Evolutionary conservation across 2,797 vertebrate species (phyloP).

Genomic region (Tachyglossus aculeatus): DNA sequence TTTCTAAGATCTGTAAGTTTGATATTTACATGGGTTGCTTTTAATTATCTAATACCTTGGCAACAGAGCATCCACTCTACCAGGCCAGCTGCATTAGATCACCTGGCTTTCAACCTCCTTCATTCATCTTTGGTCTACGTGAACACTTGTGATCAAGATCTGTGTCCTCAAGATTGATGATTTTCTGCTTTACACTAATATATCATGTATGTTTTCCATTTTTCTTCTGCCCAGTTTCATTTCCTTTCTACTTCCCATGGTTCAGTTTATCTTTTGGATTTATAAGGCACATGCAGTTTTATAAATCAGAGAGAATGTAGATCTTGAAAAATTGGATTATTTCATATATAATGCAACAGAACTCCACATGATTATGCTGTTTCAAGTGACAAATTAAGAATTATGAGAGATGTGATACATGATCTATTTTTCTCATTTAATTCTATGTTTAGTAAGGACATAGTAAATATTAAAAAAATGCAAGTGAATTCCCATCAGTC

Average conservation of each 20-base stretch:
- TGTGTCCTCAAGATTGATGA: neutral
- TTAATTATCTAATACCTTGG: constrained; percentile 15
- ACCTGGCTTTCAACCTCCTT: neutral
- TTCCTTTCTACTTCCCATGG: neutral
- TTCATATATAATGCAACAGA: too few species aligned
- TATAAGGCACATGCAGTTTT: neutral
- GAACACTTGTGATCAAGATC: neutral
- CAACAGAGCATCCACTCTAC: neutral
- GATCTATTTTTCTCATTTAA: too few species aligned
- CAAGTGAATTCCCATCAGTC: too few species aligned
- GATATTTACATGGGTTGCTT: constrained; percentile 22
- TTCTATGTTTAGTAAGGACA: too few species aligned
- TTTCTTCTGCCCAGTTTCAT: neutral
- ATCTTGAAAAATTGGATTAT: too few species aligned
- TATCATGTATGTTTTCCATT: neutral
- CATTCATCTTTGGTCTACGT: neutral
- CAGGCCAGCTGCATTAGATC: neutral
- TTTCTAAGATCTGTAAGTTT: constrained; percentile 6
- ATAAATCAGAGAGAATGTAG: neutral
- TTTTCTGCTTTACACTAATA: neutral
- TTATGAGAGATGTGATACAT: too few species aligned
- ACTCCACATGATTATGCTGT: too few species aligned
- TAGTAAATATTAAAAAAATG: too few species aligned
- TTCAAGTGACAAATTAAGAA: too few species aligned
- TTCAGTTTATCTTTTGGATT: neutral